phyloP scores from a whole-genome alignment of 64 coral and sea anemone species.

The Catalaphyllia jardinei region DNA sequence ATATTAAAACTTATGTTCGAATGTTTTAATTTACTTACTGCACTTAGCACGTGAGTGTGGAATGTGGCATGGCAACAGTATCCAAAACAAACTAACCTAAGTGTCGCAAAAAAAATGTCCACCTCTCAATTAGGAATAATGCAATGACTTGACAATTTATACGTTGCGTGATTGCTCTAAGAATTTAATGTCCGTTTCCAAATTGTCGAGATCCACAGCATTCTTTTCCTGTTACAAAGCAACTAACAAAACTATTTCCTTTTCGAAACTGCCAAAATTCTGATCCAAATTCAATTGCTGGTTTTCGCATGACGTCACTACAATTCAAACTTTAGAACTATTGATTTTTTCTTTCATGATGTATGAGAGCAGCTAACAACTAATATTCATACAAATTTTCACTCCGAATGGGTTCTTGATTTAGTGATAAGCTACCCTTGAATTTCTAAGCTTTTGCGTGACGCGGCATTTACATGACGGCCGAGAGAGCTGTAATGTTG shows the following conservation, averaged over 20 bases:
- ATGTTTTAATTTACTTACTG: no score
- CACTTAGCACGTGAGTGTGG: not conserved
- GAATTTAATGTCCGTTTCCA: not conserved
- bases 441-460: no score
- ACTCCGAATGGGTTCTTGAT: no score
- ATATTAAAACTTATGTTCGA: not conserved
- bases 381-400: no score
- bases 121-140: not conserved
- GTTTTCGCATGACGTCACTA: no score
- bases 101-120: not conserved
- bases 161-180: not conserved
- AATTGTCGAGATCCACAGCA: not conserved
- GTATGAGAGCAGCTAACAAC: no score
- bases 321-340: no score
- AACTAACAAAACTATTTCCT: not conserved
- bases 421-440: no score
- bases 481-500: no score
- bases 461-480: no score
- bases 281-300: no score
- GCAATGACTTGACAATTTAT: not conserved
- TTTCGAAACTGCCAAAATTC: not conserved
- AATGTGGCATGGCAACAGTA: conserved; percentile 34
- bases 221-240: not conserved
- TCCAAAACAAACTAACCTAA: conserved; percentile 35
- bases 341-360: no score